Conservation (phyloP, 2,113 vertebrate species). For the Phylloscopus trochiloides region DNA sequence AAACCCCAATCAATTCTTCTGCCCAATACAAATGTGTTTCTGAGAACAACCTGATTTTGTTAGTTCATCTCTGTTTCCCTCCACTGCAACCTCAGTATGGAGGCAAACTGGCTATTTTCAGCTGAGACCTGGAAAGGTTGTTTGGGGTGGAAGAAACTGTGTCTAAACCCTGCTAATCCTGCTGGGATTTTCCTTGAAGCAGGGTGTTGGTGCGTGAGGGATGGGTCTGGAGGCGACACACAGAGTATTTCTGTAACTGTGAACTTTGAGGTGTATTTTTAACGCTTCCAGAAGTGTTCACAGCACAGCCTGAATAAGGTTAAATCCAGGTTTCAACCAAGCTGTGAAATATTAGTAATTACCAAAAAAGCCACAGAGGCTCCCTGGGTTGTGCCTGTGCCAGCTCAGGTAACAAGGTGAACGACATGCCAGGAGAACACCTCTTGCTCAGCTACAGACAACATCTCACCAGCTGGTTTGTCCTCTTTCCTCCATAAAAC, state of each 20-base stretch:
- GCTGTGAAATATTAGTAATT: background rate
- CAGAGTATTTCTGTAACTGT: background rate
- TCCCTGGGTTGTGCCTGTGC: accelerated
- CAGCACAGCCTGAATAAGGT: background rate
- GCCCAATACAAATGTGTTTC: background rate
- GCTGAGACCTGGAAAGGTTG: background rate
- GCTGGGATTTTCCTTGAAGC: background rate
- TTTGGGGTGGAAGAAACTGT: background rate
- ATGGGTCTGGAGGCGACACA: accelerated
- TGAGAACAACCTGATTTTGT: background rate
- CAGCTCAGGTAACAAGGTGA: background rate
- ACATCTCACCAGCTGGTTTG: background rate
- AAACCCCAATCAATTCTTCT: background rate
- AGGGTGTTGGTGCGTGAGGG: background rate
- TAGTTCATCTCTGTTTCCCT: background rate
- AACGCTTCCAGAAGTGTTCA: background rate
- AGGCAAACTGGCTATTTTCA: background rate
- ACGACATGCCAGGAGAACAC: accelerated
- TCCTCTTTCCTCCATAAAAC: background rate
- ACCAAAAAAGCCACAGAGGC: background rate
- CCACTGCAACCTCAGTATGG: background rate
- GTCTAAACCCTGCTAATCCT: background rate
- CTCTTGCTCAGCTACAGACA: background rate
- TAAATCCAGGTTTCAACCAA: background rate
- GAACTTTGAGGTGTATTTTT: background rate